Evolutionary conservation across 2,888 invertebrate species (phyloP).

Genomic region (Eucera pruinosa): DNA sequence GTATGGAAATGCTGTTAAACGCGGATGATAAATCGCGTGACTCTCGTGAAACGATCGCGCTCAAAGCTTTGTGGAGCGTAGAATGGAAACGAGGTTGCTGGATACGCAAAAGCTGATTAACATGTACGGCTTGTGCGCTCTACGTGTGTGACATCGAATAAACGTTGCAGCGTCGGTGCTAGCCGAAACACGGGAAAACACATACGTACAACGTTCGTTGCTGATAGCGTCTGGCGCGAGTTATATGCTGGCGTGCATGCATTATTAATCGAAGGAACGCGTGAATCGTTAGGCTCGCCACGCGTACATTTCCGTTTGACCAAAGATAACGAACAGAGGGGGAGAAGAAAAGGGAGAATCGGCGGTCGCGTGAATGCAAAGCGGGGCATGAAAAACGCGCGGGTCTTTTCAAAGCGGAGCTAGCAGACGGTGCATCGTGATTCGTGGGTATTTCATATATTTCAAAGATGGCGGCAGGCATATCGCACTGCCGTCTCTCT

Average conservation of each 20-base stretch:
- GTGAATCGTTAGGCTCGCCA: not conserved
- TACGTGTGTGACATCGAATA: constrained; percentile 1
- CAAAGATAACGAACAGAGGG: constrained; percentile 9
- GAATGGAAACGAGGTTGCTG: not conserved
- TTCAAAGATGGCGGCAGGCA: constrained; percentile 66
- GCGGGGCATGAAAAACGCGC: constrained; percentile 25
- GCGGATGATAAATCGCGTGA: constrained; percentile 11
- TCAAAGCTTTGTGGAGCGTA: not conserved
- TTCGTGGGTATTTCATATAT: constrained; percentile 38
- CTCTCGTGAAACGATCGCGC: not conserved
- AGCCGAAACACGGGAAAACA: constrained; percentile 17
- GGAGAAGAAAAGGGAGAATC: not conserved
- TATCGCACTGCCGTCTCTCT: constrained; percentile 60
- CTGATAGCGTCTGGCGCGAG: constrained; percentile 43
- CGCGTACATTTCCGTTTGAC: constrained; percentile 29
- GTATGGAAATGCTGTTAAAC: constrained; percentile 19
- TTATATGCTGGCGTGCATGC: constrained; percentile 59
- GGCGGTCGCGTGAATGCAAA: constrained; percentile 9
- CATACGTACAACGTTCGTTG: constrained; percentile 38
- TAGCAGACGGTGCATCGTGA: constrained; percentile 34
- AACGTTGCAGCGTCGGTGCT: constrained; percentile 9
- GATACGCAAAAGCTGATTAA: constrained; percentile 21
- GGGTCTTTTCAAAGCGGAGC: constrained; percentile 48
- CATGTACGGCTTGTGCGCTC: not conserved
- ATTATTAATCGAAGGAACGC: constrained; percentile 68